Conservation (phyloP, 2,797 vertebrate genomes). For the Lithobates pipiens region DNA sequence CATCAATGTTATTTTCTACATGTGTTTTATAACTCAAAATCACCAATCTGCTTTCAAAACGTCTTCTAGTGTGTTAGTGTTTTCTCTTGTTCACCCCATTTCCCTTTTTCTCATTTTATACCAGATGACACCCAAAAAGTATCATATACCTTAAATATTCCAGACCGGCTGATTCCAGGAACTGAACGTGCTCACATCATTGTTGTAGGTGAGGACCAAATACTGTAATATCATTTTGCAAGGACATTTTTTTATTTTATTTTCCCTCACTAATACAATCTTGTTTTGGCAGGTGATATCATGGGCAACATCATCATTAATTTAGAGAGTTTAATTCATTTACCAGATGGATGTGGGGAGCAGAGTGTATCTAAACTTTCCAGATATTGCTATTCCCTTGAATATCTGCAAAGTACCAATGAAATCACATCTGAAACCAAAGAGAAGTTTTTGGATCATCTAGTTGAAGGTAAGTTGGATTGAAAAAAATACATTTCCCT, state of each 20-base stretch:
- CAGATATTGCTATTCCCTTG: conserved; percentile 79
- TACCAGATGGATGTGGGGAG: conserved; percentile 75
- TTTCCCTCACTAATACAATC: background rate
- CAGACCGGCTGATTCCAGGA: background rate
- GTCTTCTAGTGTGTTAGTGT: background rate
- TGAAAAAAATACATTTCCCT: too few relatives aligned
- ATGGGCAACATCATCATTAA: conserved; percentile 1
- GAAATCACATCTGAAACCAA: conserved; percentile 74
- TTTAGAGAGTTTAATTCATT: background rate
- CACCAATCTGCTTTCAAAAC: background rate
- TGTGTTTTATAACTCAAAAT: too few relatives aligned
- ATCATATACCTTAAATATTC: background rate
- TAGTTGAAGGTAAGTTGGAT: conserved; percentile 75
- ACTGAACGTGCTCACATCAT: conserved; percentile 11
- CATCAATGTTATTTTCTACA: background rate
- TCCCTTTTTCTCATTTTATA: background rate
- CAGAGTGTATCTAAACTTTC: conserved; percentile 80
- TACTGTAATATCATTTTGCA: background rate
- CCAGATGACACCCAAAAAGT: background rate
- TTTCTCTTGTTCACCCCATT: background rate
- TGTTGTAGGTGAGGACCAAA: background rate
- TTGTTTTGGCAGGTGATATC: conserved; percentile 8
- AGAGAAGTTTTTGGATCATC: conserved; percentile 68
- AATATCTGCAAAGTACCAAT: conserved; percentile 77
- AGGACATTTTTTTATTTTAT: background rate